Conservation (phyloP, 2,888 invertebrate genomes). For the Calameuta idolon region DNA sequence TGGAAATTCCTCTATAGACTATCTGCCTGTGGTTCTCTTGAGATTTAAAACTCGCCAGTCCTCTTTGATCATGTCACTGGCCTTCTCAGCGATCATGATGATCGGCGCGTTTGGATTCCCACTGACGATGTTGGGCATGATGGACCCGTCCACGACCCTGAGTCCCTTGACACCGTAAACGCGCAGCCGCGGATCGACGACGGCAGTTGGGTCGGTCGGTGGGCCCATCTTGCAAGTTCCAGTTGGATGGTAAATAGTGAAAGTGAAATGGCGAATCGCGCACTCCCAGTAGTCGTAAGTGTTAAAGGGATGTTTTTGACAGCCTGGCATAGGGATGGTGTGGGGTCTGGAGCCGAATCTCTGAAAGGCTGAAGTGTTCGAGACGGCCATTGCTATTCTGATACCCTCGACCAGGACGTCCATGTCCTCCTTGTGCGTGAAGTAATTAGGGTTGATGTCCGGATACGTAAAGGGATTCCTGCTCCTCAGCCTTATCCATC, state of each 20-base stretch:
- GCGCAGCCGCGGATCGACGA: constrained; percentile 81
- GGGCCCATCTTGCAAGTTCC: constrained; percentile 92
- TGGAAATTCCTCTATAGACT: neutral
- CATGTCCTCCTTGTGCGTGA: constrained; percentile 86
- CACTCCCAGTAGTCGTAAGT: constrained; percentile 92
- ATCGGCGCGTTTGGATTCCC: constrained; percentile 92
- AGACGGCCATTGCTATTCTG: constrained; percentile 84
- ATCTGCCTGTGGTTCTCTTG: neutral
- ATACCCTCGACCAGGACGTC: constrained; percentile 85
- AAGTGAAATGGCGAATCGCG: constrained; percentile 82
- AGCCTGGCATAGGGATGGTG: constrained; percentile 85
- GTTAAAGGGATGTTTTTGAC: constrained; percentile 77
- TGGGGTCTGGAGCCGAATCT: constrained; percentile 84
- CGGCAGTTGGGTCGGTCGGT: constrained; percentile 78
- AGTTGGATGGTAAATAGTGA: constrained; percentile 86
- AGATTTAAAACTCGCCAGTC: constrained; percentile 72
- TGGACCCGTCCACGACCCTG: constrained; percentile 85
- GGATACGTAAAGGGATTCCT: constrained; percentile 86
- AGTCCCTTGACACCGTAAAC: constrained; percentile 84
- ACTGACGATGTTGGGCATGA: constrained; percentile 90
- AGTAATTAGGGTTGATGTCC: constrained; percentile 91
- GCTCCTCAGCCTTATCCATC: constrained; percentile 86
- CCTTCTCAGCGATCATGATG: constrained; percentile 93
- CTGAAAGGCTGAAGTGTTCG: constrained; percentile 84
- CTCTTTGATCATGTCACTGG: constrained; percentile 88